Conservation (phyloP, 92 coral and sea anemone genomes). For the Diadumene lineata region DNA sequence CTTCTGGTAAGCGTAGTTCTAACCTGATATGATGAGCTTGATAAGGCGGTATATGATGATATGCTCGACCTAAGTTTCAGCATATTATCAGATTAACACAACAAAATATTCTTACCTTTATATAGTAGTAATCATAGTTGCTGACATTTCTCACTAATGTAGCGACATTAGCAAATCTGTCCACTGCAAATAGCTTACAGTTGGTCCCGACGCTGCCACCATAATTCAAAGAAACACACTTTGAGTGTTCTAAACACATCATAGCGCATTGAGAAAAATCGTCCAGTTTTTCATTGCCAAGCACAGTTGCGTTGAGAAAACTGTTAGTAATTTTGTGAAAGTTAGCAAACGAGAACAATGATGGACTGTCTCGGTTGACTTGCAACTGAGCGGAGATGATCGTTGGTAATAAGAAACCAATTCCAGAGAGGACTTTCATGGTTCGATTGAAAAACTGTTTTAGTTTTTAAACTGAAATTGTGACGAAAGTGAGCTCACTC, state of each 20-base stretch:
- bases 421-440: too few relatives aligned
- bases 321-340: background rate
- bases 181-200: conserved; percentile 6
- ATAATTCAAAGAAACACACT: conserved; percentile 17
- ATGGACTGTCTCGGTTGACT: background rate
- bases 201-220: conserved; percentile 19
- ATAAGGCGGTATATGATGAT: background rate
- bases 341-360: background rate
- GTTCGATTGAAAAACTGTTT: too few relatives aligned
- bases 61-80: background rate
- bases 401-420: too few relatives aligned
- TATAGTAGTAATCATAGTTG: background rate
- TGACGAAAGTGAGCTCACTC: too few relatives aligned
- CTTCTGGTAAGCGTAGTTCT: too few relatives aligned
- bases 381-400: too few relatives aligned
- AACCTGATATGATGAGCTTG: background rate
- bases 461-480: too few relatives aligned
- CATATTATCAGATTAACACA: background rate
- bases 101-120: conserved; percentile 7
- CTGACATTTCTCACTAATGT: background rate
- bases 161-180: conserved; percentile 10
- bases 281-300: background rate
- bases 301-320: background rate
- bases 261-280: conserved; percentile 3
- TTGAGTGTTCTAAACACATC: background rate